phyloP scores from a whole-genome alignment of 2,113 vertebrate genomes.

The Lamprologus sp. region DNA sequence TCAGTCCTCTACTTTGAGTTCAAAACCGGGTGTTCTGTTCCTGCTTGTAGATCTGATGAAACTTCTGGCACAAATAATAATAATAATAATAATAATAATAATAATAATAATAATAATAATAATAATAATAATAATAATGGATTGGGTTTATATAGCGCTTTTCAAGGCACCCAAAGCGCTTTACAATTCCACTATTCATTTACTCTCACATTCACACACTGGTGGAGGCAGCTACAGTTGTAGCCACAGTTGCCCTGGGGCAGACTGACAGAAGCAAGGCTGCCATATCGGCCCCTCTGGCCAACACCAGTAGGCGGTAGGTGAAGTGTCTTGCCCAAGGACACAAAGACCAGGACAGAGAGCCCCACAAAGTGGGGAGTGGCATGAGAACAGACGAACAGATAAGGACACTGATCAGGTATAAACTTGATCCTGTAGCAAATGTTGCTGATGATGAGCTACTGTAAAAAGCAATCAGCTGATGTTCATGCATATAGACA shows the following conservation, averaged over 20 bases:
- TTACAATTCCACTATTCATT: background rate
- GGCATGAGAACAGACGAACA: background rate
- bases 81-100: no score
- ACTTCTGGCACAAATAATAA: background rate
- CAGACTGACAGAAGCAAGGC: background rate
- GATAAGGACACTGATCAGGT: background rate
- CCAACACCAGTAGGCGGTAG: background rate
- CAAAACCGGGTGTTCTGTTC: background rate
- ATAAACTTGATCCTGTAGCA: constrained; percentile 4
- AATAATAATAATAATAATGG: background rate
- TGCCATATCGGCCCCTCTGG: background rate
- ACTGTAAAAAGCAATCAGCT: background rate
- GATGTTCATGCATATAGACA: background rate
- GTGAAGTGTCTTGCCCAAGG: background rate
- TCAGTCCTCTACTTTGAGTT: background rate
- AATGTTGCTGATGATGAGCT: background rate
- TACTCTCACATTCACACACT: background rate
- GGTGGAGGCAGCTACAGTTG: background rate
- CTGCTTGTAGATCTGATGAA: background rate
- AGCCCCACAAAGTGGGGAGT: background rate
- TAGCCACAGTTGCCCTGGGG: background rate
- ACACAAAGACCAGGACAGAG: background rate
- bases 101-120: background rate
- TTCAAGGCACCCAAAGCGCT: background rate
- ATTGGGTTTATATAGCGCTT: background rate